Conservation (phyloP, 37 sponge, comb jelly and placozoan genomes). For the Chondrilla cf. caribensis region DNA sequence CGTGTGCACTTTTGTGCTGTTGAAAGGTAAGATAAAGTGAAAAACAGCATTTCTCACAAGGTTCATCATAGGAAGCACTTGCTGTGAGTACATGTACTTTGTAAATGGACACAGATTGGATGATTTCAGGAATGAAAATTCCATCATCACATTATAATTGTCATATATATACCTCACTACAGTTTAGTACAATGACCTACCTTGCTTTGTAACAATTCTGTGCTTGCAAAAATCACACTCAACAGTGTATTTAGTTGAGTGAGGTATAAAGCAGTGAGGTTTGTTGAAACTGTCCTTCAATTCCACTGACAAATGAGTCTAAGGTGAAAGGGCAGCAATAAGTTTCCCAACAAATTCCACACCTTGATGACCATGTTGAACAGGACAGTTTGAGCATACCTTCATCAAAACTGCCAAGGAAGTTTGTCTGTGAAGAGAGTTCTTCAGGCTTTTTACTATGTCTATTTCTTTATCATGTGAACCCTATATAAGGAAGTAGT, state of each 20-base stretch:
- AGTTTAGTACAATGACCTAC: constrained; percentile 12
- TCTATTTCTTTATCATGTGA: neutral
- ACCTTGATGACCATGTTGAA: no score
- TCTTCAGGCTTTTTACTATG: neutral
- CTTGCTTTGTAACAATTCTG: constrained; percentile 28
- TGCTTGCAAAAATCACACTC: constrained; percentile 75
- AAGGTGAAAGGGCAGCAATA: neutral
- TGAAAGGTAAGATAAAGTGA: neutral
- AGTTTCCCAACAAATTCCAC: neutral
- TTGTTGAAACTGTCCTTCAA: constrained; percentile 47
- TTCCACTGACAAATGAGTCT: constrained; percentile 66
- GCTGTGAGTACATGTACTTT: no score
- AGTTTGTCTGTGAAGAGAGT: constrained; percentile 71
- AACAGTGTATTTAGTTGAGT: neutral
- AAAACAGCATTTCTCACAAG: no score
- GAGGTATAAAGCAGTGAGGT: constrained; percentile 69
- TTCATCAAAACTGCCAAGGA: constrained; percentile 85
- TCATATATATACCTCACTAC: neutral
- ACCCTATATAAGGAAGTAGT: no score
- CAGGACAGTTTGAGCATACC: no score
- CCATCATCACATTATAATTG: neutral
- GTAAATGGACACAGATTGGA: no score
- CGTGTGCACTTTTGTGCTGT: constrained; percentile 60
- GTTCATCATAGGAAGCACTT: no score
- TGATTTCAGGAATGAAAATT: no score